Conservation (phyloP, 2,797 vertebrate species). For the Caiman crocodilus region DNA sequence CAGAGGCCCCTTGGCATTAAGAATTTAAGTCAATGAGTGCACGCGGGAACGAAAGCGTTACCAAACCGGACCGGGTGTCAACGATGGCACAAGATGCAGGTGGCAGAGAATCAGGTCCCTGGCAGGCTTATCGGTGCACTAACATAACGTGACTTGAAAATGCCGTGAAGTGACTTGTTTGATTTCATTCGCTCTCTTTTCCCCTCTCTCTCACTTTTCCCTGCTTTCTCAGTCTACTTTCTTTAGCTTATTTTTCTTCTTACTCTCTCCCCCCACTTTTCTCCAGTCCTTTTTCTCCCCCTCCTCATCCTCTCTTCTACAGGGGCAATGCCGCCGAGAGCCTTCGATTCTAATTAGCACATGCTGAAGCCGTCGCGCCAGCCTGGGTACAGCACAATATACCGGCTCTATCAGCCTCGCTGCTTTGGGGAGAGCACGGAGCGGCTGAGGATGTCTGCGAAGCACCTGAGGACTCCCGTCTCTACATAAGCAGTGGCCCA, state of each 20-base stretch:
- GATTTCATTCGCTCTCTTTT: background rate
- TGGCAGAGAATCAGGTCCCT: background rate
- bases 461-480: conserved; percentile 56
- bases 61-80: accelerated
- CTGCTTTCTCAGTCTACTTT: accelerated
- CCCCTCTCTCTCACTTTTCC: background rate
- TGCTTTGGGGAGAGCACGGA: conserved; percentile 10
- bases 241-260: accelerated
- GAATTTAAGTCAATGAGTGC: background rate
- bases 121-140: background rate
- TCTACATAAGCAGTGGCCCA: conserved; percentile 86
- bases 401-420: background rate
- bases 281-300: accelerated
- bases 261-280: accelerated
- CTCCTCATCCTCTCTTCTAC: background rate
- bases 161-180: background rate
- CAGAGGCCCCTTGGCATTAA: background rate
- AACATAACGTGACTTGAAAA: accelerated
- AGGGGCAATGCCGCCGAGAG: conserved; percentile 55
- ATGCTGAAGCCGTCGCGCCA: conserved; percentile 17
- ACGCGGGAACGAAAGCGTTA: background rate
- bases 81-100: background rate
- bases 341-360: background rate
- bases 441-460: conserved; percentile 57
- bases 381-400: conserved; percentile 29